These are phyloP conservation scores for Actinostola sp. DNA, from an alignment of 92 coral and sea anemone genomes.

Conservation along the genomic window DNA sequence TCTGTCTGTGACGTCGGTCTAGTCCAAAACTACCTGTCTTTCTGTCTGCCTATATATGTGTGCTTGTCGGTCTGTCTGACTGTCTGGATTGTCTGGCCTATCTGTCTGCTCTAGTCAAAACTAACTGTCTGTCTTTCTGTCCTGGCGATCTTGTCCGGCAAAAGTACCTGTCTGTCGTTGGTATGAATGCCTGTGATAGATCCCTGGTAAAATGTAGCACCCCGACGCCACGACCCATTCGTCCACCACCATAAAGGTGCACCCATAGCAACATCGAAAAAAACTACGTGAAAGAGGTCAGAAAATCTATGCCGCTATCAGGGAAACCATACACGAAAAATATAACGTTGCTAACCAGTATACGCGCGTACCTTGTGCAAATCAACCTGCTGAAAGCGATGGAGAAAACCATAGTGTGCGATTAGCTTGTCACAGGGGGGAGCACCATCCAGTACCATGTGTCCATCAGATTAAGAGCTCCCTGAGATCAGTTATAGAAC, in stretches of 20 bases:
- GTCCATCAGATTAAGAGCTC: constrained; percentile 61
- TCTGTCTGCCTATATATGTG: too few relatives aligned
- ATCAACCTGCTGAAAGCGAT: constrained; percentile 87
- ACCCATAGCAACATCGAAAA: constrained; percentile 78
- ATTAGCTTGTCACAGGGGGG: constrained; percentile 41
- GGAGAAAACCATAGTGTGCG: constrained; percentile 78
- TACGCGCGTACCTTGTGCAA: constrained; percentile 73
- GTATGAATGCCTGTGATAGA: constrained; percentile 70
- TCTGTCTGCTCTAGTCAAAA: too few relatives aligned
- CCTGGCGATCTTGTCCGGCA: too few relatives aligned
- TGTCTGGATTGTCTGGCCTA: too few relatives aligned
- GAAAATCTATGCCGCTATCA: background rate
- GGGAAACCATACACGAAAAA: background rate
- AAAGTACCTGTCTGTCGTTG: constrained; percentile 71
- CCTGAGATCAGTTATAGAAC: constrained; percentile 21
- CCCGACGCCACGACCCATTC: too few relatives aligned
- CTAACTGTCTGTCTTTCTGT: too few relatives aligned
- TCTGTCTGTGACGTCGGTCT: too few relatives aligned
- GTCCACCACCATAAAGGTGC: constrained; percentile 88
- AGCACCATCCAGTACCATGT: constrained; percentile 70
- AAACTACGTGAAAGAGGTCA: background rate
- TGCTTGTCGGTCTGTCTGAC: too few relatives aligned
- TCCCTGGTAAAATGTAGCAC: constrained; percentile 84
- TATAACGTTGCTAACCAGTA: constrained; percentile 53
- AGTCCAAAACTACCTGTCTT: constrained; percentile 52